Percentiles rank a stretch among this genome's conserved stretches.
phyloP scores from a whole-genome alignment of 2,113 vertebrate species.

The Cyanoliseus patagonus region DNA sequence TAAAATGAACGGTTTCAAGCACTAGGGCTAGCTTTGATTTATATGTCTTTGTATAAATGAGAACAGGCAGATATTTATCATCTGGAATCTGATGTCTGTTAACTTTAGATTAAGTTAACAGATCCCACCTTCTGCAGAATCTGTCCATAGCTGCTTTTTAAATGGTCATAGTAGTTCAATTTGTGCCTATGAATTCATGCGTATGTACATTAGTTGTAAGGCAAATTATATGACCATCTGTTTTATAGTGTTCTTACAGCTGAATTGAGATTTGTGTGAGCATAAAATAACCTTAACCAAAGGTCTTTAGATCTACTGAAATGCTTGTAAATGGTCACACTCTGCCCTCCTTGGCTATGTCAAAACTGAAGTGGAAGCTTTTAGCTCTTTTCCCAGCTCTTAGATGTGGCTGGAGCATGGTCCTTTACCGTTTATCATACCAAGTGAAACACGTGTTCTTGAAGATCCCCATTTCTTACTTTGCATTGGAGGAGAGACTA shows the following conservation, averaged over 20 bases:
- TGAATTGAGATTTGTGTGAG: neutral
- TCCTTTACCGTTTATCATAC: neutral
- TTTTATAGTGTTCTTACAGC: neutral
- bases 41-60: neutral
- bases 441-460: accelerated
- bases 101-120: neutral
- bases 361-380: neutral
- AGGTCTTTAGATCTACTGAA: neutral
- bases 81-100: neutral
- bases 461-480: neutral
- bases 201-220: neutral
- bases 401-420: neutral
- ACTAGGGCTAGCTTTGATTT: neutral
- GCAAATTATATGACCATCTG: neutral
- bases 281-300: neutral
- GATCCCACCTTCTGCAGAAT: neutral
- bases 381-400: neutral
- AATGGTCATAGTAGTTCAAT: neutral
- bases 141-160: neutral
- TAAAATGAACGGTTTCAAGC: neutral
- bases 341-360: neutral
- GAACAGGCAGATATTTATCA: neutral
- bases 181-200: neutral
- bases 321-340: neutral
- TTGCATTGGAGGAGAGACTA: neutral